These are phyloP conservation scores for Pyxicephalus adspersus DNA, from an alignment of 2,113 vertebrate genomes.

Conservation along the genomic window DNA sequence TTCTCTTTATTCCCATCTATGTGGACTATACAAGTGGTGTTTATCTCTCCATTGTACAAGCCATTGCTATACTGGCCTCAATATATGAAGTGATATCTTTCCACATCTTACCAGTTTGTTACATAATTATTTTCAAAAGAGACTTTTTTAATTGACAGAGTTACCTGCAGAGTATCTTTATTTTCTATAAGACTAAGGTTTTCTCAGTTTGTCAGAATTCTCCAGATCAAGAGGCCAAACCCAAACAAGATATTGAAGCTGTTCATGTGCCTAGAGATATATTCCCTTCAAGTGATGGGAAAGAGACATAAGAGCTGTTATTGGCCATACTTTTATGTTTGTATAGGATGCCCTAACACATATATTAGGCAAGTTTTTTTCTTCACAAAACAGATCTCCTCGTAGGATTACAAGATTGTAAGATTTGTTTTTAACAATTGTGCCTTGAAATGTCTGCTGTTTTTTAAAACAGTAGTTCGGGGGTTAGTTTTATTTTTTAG, in stretches of 20 bases:
- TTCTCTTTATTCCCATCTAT: conserved; percentile 69
- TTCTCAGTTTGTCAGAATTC: background rate
- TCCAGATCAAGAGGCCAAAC: background rate
- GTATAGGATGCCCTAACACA: too few species aligned
- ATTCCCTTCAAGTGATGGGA: background rate
- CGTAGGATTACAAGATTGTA: too few species aligned
- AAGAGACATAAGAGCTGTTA: conserved; percentile 32
- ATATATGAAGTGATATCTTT: conserved; percentile 69
- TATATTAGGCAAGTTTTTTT: too few species aligned
- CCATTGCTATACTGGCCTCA: conserved; percentile 68
- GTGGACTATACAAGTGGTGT: conserved; percentile 55
- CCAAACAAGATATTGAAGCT: background rate
- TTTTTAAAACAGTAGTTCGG: too few species aligned
- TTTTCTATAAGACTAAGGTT: conserved; percentile 25
- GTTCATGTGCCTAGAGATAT: background rate
- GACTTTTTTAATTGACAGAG: background rate
- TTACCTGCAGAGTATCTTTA: conserved; percentile 20
- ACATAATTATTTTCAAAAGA: conserved; percentile 60
- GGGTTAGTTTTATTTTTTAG: too few species aligned
- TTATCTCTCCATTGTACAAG: conserved; percentile 61
- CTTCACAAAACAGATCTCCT: too few species aligned
- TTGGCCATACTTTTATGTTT: too few species aligned
- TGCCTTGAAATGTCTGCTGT: too few species aligned
- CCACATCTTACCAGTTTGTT: conserved; percentile 67
- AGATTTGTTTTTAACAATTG: too few species aligned